Evolutionary conservation across 1,140 invertebrate genomes (phyloP).

Genomic region (Hyles euphorbiae): DNA sequence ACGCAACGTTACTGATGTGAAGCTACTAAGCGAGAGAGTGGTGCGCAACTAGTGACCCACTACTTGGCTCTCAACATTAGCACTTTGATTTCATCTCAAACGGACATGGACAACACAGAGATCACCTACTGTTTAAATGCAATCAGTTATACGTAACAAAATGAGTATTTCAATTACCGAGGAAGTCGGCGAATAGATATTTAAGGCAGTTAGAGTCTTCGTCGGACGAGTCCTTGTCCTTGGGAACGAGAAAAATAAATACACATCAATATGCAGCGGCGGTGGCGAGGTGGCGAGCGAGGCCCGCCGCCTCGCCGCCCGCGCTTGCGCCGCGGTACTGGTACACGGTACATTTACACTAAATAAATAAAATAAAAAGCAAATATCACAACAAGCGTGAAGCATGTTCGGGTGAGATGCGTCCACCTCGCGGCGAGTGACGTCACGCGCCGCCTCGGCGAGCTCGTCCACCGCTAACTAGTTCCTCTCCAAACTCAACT

Average conservation of each 20-base stretch:
- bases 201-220: conserved; percentile 80
- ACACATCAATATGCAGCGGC: conserved; percentile 34
- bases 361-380: conserved; percentile 62
- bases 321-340: background rate
- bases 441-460: no score
- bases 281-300: no score
- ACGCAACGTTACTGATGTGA: conserved; percentile 10
- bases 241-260: conserved; percentile 55
- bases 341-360: conserved; percentile 18
- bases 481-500: conserved; percentile 7
- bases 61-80: conserved; percentile 49
- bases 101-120: conserved; percentile 62
- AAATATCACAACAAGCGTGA: conserved; percentile 69
- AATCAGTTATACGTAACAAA: conserved; percentile 29
- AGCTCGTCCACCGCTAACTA: background rate
- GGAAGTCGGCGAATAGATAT: conserved; percentile 77
- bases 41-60: conserved; percentile 43
- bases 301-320: background rate
- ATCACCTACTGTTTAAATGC: conserved; percentile 54
- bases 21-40: conserved; percentile 48
- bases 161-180: conserved; percentile 70
- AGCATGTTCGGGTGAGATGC: conserved; percentile 35
- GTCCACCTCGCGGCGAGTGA: background rate
- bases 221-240: conserved; percentile 75
- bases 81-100: conserved; percentile 45